Conservation (phyloP, 2,888 invertebrate species). For the Taenaris catops region DNA sequence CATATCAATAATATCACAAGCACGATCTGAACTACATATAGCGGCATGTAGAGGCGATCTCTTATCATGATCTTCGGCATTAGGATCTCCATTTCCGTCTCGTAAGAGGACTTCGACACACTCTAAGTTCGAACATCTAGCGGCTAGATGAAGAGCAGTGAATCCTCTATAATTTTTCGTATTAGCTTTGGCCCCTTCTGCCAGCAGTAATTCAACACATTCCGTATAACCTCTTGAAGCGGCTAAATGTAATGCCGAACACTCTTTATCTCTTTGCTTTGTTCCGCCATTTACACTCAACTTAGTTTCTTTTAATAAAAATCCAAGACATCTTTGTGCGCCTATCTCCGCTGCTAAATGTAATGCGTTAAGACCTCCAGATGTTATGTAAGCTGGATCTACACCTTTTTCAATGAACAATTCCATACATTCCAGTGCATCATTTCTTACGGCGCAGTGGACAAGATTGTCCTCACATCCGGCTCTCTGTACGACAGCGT, state of each 20-base stretch:
- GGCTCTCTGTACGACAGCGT: slow-evolving; percentile 83
- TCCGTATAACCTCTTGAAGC: slow-evolving; percentile 93
- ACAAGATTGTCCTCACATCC: slow-evolving; percentile 88
- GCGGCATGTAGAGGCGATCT: slow-evolving; percentile 91
- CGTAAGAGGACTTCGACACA: slow-evolving; percentile 88
- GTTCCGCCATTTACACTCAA: slow-evolving; percentile 85
- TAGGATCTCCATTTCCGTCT: slow-evolving; percentile 88
- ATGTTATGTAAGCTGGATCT: slow-evolving; percentile 86
- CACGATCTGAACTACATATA: slow-evolving; percentile 86
- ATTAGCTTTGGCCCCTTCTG: slow-evolving; percentile 88
- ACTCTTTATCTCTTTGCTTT: slow-evolving; percentile 85
- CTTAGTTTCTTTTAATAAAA: slow-evolving; percentile 86
- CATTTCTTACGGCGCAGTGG: slow-evolving; percentile 91
- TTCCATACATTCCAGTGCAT: slow-evolving; percentile 88
- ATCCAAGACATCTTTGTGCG: slow-evolving; percentile 84
- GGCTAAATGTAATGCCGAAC: slow-evolving; percentile 90
- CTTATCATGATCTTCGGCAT: slow-evolving; percentile 89
- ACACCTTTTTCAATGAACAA: slow-evolving; percentile 87
- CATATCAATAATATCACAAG: slow-evolving; percentile 89
- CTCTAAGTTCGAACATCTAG: slow-evolving; percentile 88
- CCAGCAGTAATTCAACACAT: slow-evolving; percentile 87
- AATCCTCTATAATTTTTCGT: slow-evolving; percentile 88
- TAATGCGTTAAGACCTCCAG: slow-evolving; percentile 87
- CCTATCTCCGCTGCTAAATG: slow-evolving; percentile 91
- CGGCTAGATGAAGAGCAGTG: slow-evolving; percentile 92